Percentiles rank a stretch among this genome's conserved stretches.
Evolutionary conservation across 2,888 invertebrate genomes (phyloP).

Genomic region (Tenthredo distinguenda): DNA sequence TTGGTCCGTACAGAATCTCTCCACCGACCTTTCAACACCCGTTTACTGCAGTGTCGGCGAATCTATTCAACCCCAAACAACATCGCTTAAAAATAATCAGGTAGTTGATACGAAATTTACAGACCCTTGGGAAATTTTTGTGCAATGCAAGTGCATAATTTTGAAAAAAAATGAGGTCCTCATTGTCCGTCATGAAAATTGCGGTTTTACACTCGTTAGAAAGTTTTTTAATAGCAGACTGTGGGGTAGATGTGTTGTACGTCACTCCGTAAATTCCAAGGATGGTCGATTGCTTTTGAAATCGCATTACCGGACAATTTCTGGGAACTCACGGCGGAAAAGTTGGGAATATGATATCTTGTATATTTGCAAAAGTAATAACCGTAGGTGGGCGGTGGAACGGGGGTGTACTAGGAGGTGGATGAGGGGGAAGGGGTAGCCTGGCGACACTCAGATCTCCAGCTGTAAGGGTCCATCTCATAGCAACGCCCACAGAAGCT

Average conservation of each 20-base stretch:
- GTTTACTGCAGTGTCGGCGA: slow-evolving; percentile 42
- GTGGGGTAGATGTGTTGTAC: neutral
- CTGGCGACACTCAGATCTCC: slow-evolving; percentile 59
- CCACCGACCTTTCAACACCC: neutral
- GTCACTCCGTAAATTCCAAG: neutral
- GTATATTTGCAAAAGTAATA: slow-evolving; percentile 75
- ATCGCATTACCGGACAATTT: slow-evolving; percentile 46
- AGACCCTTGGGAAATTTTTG: neutral
- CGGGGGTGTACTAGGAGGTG: slow-evolving; percentile 53
- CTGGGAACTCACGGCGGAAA: slow-evolving; percentile 36
- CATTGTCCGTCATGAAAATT: neutral
- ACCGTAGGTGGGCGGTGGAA: slow-evolving; percentile 60
- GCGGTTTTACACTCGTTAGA: neutral
- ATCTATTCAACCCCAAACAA: slow-evolving; percentile 39
- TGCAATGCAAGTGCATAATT: neutral
- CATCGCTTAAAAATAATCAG: neutral
- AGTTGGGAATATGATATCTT: slow-evolving; percentile 67
- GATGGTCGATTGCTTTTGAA: slow-evolving; percentile 47
- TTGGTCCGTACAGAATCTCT: slow-evolving; percentile 57
- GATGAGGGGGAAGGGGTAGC: slow-evolving; percentile 56
- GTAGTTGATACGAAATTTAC: neutral
- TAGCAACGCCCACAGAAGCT: slow-evolving; percentile 78
- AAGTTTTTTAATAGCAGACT: neutral
- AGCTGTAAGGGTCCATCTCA: slow-evolving; percentile 78
- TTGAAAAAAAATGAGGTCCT: neutral